Conservation (phyloP, 2,113 vertebrate species). For the Spheniscus mendiculus region DNA sequence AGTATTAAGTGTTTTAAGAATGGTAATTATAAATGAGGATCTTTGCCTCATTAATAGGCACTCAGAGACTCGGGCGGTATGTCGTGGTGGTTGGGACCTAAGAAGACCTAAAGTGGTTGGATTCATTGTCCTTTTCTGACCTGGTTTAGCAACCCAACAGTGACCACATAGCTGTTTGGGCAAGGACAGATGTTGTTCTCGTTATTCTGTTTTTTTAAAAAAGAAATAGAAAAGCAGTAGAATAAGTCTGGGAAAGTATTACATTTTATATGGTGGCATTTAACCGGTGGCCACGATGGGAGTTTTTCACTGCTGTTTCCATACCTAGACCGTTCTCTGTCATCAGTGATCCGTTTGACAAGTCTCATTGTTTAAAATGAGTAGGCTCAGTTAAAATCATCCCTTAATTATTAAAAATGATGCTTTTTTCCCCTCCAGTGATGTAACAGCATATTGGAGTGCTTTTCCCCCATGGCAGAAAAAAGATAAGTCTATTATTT, state of each 20-base stretch:
- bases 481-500: neutral
- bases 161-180: neutral
- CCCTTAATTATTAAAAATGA: neutral
- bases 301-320: neutral
- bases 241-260: neutral
- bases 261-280: neutral
- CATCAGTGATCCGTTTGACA: neutral
- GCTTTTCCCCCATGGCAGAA: neutral
- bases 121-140: neutral
- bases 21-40: neutral
- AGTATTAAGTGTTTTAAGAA: neutral
- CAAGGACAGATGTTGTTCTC: neutral
- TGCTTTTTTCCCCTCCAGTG: neutral
- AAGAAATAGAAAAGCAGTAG: neutral
- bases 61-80: rapidly evolving
- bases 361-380: neutral
- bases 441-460: neutral
- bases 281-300: neutral
- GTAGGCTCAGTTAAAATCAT: neutral
- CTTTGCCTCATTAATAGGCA: neutral
- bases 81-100: neutral
- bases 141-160: neutral
- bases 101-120: neutral
- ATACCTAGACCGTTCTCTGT: neutral
- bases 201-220: neutral